These are phyloP conservation scores for Conus canariensis DNA, from an alignment of 2,888 invertebrate genomes.

Conservation along the genomic window DNA sequence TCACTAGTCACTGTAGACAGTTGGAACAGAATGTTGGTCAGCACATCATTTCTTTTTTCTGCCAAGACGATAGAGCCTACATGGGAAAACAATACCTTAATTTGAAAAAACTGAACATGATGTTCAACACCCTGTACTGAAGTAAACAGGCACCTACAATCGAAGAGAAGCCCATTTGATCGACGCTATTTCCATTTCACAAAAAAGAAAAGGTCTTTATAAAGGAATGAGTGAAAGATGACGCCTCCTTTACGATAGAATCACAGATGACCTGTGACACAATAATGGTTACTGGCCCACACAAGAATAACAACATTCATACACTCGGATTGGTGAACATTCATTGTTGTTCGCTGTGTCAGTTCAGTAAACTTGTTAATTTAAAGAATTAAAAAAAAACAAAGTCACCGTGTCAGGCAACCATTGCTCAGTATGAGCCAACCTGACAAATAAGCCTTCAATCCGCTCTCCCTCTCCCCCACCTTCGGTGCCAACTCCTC, in stretches of 20 bases:
- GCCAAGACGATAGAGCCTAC: too few relatives aligned
- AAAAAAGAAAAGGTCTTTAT: not conserved
- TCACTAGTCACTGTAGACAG: too few relatives aligned
- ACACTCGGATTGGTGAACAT: not conserved
- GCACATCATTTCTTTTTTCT: too few relatives aligned
- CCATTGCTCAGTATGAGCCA: not conserved
- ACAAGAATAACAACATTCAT: slow-evolving; percentile 15
- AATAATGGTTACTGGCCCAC: slow-evolving; percentile 24
- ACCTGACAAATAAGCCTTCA: not conserved
- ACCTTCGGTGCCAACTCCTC: not conserved
- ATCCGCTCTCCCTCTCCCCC: too few relatives aligned
- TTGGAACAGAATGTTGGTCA: too few relatives aligned
- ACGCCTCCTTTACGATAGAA: not conserved
- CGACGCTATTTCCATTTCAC: too few relatives aligned
- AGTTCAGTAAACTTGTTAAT: not conserved
- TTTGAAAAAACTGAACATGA: too few relatives aligned
- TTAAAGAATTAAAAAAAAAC: not conserved
- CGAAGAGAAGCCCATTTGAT: too few relatives aligned
- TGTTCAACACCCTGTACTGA: too few relatives aligned
- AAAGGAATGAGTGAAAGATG: not conserved
- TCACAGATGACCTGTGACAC: not conserved
- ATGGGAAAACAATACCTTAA: too few relatives aligned
- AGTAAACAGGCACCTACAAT: too few relatives aligned
- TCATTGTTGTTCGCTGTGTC: slow-evolving; percentile 11
- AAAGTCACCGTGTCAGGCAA: not conserved